These are phyloP conservation scores for Parauchenoglanis ngamensis DNA, from an alignment of 2,797 vertebrate genomes.

Conservation along the genomic window DNA sequence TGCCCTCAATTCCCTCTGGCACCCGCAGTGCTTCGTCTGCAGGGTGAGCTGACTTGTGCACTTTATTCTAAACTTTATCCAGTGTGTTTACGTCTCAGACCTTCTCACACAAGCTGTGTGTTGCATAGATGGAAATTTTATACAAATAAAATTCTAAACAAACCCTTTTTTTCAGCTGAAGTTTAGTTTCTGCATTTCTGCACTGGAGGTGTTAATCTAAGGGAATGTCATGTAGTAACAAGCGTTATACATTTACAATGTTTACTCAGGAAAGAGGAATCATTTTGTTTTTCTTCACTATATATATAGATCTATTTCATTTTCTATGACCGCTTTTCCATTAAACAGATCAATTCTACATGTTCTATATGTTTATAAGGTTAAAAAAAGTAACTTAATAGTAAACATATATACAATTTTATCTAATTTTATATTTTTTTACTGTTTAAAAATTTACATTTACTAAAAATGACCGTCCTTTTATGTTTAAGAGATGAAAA, in stretches of 20 bases:
- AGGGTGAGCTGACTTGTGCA: slow-evolving; percentile 73
- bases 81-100: not conserved
- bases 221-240: not conserved
- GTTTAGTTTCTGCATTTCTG: not conserved
- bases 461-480: not conserved
- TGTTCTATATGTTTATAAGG: not conserved
- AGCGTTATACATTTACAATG: not conserved
- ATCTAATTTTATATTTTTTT: not conserved
- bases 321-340: not conserved
- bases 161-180: not conserved
- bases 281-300: not conserved
- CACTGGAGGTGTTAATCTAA: not conserved
- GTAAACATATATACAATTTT: not conserved
- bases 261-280: not conserved
- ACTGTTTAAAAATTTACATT: not conserved
- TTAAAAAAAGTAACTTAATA: not conserved
- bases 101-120: too few relatives aligned
- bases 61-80: not conserved
- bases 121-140: not conserved
- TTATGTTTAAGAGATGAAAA: not conserved
- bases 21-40: slow-evolving; percentile 91
- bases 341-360: not conserved
- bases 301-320: not conserved
- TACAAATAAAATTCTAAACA: not conserved
- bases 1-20: slow-evolving; percentile 88